These are phyloP conservation scores for Echiichthys vipera DNA, from an alignment of 2,797 vertebrate genomes.

Conservation along the genomic window DNA sequence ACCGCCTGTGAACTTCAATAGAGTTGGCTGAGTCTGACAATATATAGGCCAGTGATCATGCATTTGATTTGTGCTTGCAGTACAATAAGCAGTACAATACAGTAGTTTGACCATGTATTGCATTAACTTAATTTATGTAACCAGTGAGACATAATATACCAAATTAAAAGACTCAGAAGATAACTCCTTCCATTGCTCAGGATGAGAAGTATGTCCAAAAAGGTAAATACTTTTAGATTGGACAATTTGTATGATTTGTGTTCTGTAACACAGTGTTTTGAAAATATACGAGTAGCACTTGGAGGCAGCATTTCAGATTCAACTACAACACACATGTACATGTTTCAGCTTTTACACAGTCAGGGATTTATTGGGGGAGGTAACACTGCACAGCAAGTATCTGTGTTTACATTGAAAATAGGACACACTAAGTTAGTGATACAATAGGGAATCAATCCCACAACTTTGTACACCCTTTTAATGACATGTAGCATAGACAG, in stretches of 20 bases:
- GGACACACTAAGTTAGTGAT: background rate
- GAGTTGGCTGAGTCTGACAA: background rate
- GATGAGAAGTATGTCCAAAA: background rate
- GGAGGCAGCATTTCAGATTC: constrained; percentile 7
- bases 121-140: background rate
- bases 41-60: background rate
- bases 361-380: background rate
- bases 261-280: background rate
- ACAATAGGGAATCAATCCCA: background rate
- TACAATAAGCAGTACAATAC: too few species aligned
- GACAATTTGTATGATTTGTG: background rate
- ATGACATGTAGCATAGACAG: too few species aligned
- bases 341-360: background rate
- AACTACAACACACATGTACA: too few species aligned
- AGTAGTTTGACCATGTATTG: background rate
- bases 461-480: background rate
- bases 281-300: background rate
- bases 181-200: background rate
- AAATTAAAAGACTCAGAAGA: background rate
- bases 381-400: background rate
- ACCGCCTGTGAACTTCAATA: background rate
- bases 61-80: background rate
- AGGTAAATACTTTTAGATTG: background rate
- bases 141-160: background rate
- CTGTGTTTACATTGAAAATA: background rate